These are phyloP conservation scores for Onychomys leucogaster DNA, from an alignment of 2,797 vertebrate species.

Conservation along the genomic window DNA sequence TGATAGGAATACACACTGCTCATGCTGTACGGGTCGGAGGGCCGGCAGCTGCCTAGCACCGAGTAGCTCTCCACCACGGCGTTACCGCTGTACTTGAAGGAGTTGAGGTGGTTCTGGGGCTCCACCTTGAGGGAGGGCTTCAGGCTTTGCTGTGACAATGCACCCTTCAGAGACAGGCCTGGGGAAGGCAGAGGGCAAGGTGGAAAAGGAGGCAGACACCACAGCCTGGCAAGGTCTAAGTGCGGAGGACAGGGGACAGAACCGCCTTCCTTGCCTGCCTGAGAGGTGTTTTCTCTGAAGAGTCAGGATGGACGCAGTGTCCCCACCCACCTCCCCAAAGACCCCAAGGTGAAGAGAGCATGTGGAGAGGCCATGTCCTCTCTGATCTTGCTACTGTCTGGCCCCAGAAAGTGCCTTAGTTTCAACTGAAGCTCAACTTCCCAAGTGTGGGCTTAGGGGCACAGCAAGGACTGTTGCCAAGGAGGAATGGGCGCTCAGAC, in stretches of 20 bases:
- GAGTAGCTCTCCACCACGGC: conserved; percentile 95
- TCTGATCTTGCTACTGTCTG: too few relatives aligned
- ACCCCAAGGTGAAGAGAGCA: too few relatives aligned
- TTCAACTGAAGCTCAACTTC: not conserved
- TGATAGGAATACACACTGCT: conserved; percentile 94
- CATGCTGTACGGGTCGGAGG: conserved; percentile 93
- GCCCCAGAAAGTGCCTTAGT: fast-evolving
- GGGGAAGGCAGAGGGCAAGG: conserved; percentile 57
- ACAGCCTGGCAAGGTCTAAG: not conserved
- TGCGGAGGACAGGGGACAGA: not conserved
- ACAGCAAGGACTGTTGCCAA: not conserved
- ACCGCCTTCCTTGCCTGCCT: not conserved
- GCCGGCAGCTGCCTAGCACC: conserved; percentile 91
- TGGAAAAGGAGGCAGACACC: not conserved
- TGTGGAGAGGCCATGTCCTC: not conserved
- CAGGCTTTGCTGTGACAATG: conserved; percentile 91
- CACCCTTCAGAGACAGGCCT: conserved; percentile 88
- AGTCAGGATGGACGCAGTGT: not conserved
- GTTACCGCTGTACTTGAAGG: conserved; percentile 91
- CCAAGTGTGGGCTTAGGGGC: not conserved
- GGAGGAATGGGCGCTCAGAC: not conserved
- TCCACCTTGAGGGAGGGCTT: conserved; percentile 93
- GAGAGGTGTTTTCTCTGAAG: not conserved
- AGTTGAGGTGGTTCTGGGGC: conserved; percentile 90
- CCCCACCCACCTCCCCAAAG: not conserved